phyloP scores from a whole-genome alignment of 2,113 vertebrate genomes.

The Colius striatus region DNA sequence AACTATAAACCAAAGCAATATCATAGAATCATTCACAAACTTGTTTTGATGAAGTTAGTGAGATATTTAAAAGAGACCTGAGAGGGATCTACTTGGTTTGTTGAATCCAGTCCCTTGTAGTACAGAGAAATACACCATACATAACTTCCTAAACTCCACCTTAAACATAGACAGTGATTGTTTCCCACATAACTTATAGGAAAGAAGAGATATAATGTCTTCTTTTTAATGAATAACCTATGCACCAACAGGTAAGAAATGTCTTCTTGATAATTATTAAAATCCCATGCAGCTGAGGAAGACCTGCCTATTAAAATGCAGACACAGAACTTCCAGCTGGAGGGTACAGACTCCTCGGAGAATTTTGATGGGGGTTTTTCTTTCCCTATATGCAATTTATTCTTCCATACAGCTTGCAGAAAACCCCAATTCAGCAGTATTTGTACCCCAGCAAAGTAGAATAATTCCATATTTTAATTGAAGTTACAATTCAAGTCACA shows the following conservation, averaged over 20 bases:
- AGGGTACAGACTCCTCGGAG: neutral
- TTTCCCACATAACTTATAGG: neutral
- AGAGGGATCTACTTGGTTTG: neutral
- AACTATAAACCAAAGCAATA: neutral
- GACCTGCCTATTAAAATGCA: neutral
- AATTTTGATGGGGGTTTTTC: neutral
- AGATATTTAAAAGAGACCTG: neutral
- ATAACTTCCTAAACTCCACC: neutral
- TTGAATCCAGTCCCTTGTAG: neutral
- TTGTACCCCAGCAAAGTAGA: neutral
- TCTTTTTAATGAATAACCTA: neutral
- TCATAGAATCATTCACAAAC: neutral
- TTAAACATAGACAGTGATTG: neutral
- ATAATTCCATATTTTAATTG: neutral
- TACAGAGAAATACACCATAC: neutral
- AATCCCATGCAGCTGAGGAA: neutral
- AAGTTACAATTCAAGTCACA: neutral
- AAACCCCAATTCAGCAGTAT: neutral
- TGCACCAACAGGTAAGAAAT: neutral
- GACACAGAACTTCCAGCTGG: neutral
- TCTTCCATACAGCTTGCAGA: neutral
- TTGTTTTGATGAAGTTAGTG: neutral
- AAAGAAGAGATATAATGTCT: neutral
- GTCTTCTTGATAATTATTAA: neutral
- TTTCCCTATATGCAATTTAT: neutral